A percentile compares a stretch with the other conserved stretches of the same genome.
These are phyloP conservation scores for Haliclona indistincta DNA, from an alignment of 37 sponge, comb jelly and placozoan genomes.

Conservation along the genomic window DNA sequence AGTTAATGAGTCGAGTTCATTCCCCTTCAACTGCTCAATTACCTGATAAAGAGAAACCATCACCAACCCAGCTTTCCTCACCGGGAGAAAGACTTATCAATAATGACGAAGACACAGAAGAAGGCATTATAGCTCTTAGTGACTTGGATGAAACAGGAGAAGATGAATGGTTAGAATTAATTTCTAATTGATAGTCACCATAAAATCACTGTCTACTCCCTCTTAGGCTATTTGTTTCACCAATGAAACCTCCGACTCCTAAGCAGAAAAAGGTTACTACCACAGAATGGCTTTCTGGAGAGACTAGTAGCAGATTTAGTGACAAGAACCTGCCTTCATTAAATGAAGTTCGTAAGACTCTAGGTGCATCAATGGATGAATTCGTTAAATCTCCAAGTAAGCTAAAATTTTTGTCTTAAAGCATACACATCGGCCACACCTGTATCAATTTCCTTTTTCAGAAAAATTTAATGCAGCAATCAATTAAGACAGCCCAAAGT, in stretches of 20 bases:
- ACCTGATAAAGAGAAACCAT: not conserved
- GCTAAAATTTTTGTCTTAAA: too few relatives aligned
- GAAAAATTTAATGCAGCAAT: not conserved
- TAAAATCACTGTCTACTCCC: not conserved
- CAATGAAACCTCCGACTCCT: slow-evolving; percentile 48
- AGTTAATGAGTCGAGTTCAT: slow-evolving; percentile 39
- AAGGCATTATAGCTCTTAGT: not conserved
- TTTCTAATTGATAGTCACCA: not conserved
- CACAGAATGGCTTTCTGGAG: slow-evolving; percentile 52
- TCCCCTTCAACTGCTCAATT: not conserved
- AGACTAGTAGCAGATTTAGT: not conserved
- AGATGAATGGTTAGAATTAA: slow-evolving; percentile 43
- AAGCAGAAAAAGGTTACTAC: slow-evolving; percentile 51
- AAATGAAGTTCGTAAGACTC: slow-evolving; percentile 50
- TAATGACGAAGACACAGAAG: slow-evolving; percentile 26
- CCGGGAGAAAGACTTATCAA: not conserved
- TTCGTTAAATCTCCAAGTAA: not conserved
- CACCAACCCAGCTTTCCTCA: not conserved
- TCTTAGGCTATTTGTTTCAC: slow-evolving; percentile 62
- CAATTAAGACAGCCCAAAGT: slow-evolving; percentile 41
- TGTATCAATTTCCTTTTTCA: not conserved
- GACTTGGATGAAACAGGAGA: slow-evolving; percentile 11
- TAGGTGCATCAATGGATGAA: slow-evolving; percentile 17
- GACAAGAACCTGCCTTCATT: slow-evolving; percentile 32
- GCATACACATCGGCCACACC: too few relatives aligned